A percentile compares a stretch with the other conserved stretches of the same genome.
Conservation (phyloP, 2,888 invertebrate species). For the Pristionchus exspectatus region DNA sequence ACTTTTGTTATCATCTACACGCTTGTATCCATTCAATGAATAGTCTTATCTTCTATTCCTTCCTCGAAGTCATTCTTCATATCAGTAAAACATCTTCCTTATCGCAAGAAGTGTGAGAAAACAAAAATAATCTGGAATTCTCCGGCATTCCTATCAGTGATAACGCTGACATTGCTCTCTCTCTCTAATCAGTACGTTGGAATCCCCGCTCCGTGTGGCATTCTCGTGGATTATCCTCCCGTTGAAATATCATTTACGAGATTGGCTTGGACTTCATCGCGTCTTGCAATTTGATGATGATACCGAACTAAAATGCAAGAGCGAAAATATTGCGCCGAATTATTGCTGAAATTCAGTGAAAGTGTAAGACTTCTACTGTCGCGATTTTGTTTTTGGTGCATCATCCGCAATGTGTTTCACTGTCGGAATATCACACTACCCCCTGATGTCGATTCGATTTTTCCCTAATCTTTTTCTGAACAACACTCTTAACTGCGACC, state of each 20-base stretch:
- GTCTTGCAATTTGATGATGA: not conserved
- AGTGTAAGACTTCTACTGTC: no score
- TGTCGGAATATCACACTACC: not conserved
- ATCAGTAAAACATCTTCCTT: not conserved
- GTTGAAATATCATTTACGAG: not conserved
- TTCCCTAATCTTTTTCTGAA: not conserved
- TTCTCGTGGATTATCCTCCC: not conserved
- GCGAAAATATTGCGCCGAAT: no score
- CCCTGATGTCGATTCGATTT: not conserved
- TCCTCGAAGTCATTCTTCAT: not conserved
- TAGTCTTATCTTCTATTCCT: not conserved
- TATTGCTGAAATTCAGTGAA: no score
- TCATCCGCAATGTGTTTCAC: not conserved
- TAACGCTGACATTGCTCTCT: no score
- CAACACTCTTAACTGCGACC: not conserved
- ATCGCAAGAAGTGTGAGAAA: no score
- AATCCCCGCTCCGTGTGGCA: not conserved
- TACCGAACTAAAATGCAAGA: not conserved
- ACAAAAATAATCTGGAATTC: not conserved
- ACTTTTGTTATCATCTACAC: not conserved
- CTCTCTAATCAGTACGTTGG: constrained; percentile 1
- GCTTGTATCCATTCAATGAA: not conserved
- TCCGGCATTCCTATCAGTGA: not conserved
- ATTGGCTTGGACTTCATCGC: not conserved
- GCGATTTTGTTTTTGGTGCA: no score